Conservation (phyloP, 1,140 invertebrate genomes). For the Mesaphorura yosii region DNA sequence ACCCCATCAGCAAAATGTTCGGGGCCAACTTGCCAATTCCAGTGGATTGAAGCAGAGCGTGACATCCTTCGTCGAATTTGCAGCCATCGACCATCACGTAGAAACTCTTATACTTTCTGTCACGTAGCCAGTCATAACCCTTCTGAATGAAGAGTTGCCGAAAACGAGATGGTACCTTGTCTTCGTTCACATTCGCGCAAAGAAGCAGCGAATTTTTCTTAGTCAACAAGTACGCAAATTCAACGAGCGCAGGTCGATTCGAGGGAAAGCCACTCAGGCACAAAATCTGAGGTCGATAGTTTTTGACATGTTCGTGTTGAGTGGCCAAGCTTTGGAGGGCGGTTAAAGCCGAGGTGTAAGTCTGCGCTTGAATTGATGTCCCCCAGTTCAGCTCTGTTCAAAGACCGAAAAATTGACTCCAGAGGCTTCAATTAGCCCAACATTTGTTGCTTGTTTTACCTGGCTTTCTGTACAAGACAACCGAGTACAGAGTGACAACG, state of each 20-base stretch:
- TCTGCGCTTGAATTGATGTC: slow-evolving; percentile 89
- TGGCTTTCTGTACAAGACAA: slow-evolving; percentile 82
- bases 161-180: slow-evolving; percentile 51
- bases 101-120: slow-evolving; percentile 74
- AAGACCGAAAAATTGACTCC: slow-evolving; percentile 66
- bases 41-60: slow-evolving; percentile 60
- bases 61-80: slow-evolving; percentile 63
- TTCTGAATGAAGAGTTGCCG: slow-evolving; percentile 46
- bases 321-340: slow-evolving; percentile 67
- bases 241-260: slow-evolving; percentile 68
- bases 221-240: slow-evolving; percentile 81
- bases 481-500: slow-evolving; percentile 73
- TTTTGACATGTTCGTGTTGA: slow-evolving; percentile 89
- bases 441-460: no score
- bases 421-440: no score
- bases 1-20: slow-evolving; percentile 89
- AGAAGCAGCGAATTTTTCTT: slow-evolving; percentile 85
- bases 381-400: slow-evolving; percentile 94
- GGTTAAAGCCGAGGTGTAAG: slow-evolving; percentile 81
- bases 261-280: slow-evolving; percentile 72
- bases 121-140: slow-evolving; percentile 60
- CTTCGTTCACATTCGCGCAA: slow-evolving; percentile 70
- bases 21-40: slow-evolving; percentile 86
- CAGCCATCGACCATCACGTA: slow-evolving; percentile 69
- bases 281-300: slow-evolving; percentile 84